These are phyloP conservation scores for Lynx canadensis DNA, from an alignment of 2,113 vertebrate genomes.

Conservation along the genomic window DNA sequence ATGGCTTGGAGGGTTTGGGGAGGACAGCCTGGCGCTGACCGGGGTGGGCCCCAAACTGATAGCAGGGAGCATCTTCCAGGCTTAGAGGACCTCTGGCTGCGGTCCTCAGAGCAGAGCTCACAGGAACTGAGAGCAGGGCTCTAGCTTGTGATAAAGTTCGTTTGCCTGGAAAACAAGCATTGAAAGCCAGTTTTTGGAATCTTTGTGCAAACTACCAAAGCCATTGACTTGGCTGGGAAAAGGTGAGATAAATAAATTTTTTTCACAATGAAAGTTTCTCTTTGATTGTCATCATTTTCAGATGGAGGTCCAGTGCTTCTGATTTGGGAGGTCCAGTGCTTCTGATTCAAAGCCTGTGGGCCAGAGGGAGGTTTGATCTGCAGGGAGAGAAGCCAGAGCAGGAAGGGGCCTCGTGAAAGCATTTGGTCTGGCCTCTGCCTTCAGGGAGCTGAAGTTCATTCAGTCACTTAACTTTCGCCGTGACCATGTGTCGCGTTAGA, in stretches of 20 bases:
- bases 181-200: not conserved
- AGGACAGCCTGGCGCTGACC: not conserved
- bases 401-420: no score
- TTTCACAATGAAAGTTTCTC: not conserved
- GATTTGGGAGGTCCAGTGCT: not conserved
- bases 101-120: not conserved
- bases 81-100: not conserved
- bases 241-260: not conserved
- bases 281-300: not conserved
- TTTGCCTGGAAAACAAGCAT: not conserved
- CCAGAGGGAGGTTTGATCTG: no score
- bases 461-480: not conserved
- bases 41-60: not conserved
- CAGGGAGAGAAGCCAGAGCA: not conserved
- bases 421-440: not conserved
- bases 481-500: not conserved
- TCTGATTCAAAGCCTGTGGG: not conserved
- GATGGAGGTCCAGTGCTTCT: not conserved
- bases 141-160: not conserved
- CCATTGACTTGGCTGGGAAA: not conserved
- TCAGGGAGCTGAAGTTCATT: not conserved
- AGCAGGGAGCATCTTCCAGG: not conserved
- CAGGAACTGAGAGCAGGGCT: not conserved
- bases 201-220: not conserved
- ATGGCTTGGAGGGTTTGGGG: no score